These are phyloP conservation scores for Phanerotoma sp. DNA, from an alignment of 2,888 invertebrate genomes.

Conservation along the genomic window DNA sequence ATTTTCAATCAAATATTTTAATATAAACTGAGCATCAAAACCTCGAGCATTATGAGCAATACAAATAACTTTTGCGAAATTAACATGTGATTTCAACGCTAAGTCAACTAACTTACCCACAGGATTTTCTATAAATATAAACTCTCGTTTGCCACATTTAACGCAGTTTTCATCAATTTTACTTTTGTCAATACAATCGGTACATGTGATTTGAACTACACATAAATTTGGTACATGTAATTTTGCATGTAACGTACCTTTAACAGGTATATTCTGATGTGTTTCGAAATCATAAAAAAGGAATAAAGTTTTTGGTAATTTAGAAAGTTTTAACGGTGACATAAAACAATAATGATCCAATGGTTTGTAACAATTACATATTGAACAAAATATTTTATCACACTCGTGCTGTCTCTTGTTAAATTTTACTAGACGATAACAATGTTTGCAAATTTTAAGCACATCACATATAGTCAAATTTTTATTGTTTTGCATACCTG, in stretches of 20 bases:
- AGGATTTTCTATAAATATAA: too few species aligned
- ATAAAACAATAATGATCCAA: conserved; percentile 8
- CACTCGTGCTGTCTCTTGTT: background rate
- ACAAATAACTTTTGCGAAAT: conserved; percentile 16
- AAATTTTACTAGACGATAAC: background rate
- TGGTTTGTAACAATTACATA: background rate
- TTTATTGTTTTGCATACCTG: background rate
- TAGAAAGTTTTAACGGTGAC: background rate
- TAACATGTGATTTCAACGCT: background rate
- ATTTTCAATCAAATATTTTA: conserved; percentile 17
- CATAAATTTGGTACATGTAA: conserved; percentile 5
- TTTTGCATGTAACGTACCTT: conserved; percentile 13
- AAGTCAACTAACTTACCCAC: conserved; percentile 20
- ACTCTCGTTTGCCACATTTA: too few species aligned
- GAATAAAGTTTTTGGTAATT: too few species aligned
- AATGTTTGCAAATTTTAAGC: background rate
- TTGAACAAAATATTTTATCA: background rate
- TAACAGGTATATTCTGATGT: background rate
- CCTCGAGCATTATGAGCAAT: conserved; percentile 26
- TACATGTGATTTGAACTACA: conserved; percentile 47
- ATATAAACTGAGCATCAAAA: conserved; percentile 27
- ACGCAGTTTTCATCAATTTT: too few species aligned
- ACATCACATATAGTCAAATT: too few species aligned
- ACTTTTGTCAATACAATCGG: background rate
- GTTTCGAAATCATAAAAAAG: conserved; percentile 1